Percentiles rank a stretch among this genome's conserved stretches.
Evolutionary conservation across 2,113 vertebrate genomes (phyloP).

Genomic region (Proteles cristata): DNA sequence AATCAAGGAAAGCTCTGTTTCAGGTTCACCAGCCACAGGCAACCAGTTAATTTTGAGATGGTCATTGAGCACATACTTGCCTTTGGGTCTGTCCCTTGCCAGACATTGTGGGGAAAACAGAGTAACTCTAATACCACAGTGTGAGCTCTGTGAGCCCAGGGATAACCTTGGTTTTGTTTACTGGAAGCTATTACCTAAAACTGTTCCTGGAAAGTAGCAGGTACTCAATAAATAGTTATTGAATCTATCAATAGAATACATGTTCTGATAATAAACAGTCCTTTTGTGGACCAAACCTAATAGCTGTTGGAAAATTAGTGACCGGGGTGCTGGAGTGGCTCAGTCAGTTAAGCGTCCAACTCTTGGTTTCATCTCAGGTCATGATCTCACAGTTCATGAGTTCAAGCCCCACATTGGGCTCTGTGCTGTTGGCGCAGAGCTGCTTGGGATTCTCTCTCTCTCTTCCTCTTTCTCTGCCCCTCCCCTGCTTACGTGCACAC

Average conservation of each 20-base stretch:
- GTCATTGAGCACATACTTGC: not conserved
- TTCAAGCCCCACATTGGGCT: too few species aligned
- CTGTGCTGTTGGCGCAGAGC: too few species aligned
- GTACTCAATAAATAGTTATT: not conserved
- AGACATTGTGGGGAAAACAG: not conserved
- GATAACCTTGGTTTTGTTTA: not conserved
- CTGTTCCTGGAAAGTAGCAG: not conserved
- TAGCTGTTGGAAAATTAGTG: not conserved
- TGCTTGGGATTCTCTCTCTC: too few species aligned
- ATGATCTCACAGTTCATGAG: too few species aligned
- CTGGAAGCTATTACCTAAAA: not conserved
- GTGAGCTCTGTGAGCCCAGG: not conserved
- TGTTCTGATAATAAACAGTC: not conserved
- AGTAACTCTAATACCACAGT: not conserved
- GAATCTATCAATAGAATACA: not conserved
- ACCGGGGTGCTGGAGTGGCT: too few species aligned
- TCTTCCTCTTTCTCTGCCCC: too few species aligned
- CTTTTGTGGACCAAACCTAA: not conserved
- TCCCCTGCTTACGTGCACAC: too few species aligned
- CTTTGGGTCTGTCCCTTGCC: not conserved
- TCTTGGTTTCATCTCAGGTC: too few species aligned
- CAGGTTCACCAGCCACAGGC: too few species aligned
- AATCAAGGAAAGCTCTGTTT: not conserved
- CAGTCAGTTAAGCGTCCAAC: too few species aligned
- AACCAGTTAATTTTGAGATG: not conserved